Evolutionary conservation across 2,113 vertebrate species (phyloP).

Genomic region (Chrysochloris asiatica): DNA sequence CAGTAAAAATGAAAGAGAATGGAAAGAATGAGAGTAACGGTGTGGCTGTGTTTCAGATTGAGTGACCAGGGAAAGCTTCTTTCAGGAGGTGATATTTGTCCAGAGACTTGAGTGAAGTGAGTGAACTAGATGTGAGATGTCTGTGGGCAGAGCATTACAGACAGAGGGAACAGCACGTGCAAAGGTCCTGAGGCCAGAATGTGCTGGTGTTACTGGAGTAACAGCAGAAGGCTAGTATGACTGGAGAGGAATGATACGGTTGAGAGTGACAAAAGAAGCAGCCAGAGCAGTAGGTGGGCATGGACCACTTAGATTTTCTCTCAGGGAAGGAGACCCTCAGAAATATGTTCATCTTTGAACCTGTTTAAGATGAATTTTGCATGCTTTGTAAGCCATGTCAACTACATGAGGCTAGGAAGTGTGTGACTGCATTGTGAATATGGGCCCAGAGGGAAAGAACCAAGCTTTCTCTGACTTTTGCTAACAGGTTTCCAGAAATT

Average conservation of each 20-base stretch:
- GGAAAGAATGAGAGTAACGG: not conserved
- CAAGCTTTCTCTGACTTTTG: not conserved
- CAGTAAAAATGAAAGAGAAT: not conserved
- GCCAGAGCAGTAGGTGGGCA: not conserved
- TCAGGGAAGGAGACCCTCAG: not conserved
- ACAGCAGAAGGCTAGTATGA: not conserved
- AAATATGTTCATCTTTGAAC: not conserved
- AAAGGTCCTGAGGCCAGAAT: not conserved
- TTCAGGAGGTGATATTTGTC: not conserved
- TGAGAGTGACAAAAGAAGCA: not conserved
- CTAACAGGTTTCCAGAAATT: not conserved
- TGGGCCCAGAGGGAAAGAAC: fast-evolving
- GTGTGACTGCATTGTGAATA: not conserved
- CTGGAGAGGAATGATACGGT: not conserved
- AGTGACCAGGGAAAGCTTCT: not conserved
- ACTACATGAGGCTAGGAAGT: not conserved
- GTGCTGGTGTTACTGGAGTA: not conserved
- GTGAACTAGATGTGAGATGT: not conserved
- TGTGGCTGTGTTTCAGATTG: not conserved
- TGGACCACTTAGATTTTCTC: not conserved
- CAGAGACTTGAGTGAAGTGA: not conserved
- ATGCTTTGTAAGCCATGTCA: not conserved
- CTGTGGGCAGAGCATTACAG: not conserved
- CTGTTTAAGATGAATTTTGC: not conserved
- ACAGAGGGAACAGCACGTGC: not conserved